These are phyloP conservation scores for Caenorhabditis sulstoni DNA, from an alignment of 2,888 invertebrate species.

Conservation along the genomic window DNA sequence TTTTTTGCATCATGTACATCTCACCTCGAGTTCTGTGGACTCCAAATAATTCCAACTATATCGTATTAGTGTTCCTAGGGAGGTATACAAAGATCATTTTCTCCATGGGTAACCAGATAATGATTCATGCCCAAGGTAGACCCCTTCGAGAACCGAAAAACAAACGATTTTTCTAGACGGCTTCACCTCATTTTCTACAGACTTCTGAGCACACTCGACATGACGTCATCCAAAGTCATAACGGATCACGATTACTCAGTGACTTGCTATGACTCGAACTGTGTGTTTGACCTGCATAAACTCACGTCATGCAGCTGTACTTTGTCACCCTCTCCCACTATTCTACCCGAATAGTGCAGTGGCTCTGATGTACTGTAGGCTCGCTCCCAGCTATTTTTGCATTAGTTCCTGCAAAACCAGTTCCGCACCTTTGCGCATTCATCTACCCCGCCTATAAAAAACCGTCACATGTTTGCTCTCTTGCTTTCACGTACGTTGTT, in stretches of 20 bases:
- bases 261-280: background rate
- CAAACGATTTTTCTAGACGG: slow-evolving; percentile 1
- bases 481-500: slow-evolving; percentile 23
- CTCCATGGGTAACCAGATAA: no score
- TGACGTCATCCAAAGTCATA: background rate
- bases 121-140: no score
- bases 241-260: no score
- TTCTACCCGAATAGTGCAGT: background rate
- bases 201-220: background rate
- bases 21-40: no score
- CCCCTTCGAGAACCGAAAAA: background rate
- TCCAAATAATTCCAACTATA: no score
- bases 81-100: no score
- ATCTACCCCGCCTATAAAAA: slow-evolving; percentile 3
- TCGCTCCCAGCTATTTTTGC: slow-evolving; percentile 23
- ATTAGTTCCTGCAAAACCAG: slow-evolving; percentile 5
- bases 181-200: slow-evolving; percentile 8
- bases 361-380: background rate
- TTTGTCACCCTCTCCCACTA: slow-evolving; percentile 1
- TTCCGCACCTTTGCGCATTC: background rate
- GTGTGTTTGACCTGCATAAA: slow-evolving; percentile 1
- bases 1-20: background rate
- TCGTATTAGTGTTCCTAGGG: no score
- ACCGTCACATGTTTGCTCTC: slow-evolving; percentile 31
- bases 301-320: slow-evolving; percentile 37